Evolutionary conservation across 2,888 invertebrate genomes (phyloP).

Genomic region (Polia nebulosa): DNA sequence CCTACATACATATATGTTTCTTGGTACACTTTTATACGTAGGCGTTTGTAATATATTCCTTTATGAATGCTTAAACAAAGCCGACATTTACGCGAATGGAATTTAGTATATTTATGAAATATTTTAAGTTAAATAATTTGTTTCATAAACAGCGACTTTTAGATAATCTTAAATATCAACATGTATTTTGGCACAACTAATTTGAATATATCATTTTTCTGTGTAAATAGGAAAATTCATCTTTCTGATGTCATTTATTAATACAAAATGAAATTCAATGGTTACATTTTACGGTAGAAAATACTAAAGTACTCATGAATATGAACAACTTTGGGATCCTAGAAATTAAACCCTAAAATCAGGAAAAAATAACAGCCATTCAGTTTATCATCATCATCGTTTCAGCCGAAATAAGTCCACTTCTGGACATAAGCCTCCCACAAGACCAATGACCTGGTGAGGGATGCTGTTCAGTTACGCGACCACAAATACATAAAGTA

Average conservation of each 20-base stretch:
- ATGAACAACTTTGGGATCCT: no score
- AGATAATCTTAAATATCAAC: neutral
- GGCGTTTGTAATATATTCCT: slow-evolving; percentile 17
- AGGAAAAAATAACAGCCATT: no score
- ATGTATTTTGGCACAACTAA: neutral
- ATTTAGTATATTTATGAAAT: slow-evolving; percentile 11
- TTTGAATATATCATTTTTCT: neutral
- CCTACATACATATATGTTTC: slow-evolving; percentile 35
- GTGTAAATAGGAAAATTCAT: neutral
- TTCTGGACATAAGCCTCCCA: no score
- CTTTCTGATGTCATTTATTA: neutral
- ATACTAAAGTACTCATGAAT: no score
- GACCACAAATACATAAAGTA: no score
- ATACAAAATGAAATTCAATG: no score
- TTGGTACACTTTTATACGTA: slow-evolving; percentile 29
- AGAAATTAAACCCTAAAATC: no score
- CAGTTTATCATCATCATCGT: no score
- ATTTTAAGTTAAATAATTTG: slow-evolving; percentile 13
- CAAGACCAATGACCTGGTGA: no score
- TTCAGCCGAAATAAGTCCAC: no score
- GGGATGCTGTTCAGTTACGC: no score
- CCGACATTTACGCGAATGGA: slow-evolving; percentile 20
- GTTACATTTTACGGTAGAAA: no score
- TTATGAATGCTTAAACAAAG: slow-evolving; percentile 22
- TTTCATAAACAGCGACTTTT: neutral